Base-by-base conservation (phyloP, 1,140 invertebrate genomes). In the Cardiocondyla obscurior region DNA sequence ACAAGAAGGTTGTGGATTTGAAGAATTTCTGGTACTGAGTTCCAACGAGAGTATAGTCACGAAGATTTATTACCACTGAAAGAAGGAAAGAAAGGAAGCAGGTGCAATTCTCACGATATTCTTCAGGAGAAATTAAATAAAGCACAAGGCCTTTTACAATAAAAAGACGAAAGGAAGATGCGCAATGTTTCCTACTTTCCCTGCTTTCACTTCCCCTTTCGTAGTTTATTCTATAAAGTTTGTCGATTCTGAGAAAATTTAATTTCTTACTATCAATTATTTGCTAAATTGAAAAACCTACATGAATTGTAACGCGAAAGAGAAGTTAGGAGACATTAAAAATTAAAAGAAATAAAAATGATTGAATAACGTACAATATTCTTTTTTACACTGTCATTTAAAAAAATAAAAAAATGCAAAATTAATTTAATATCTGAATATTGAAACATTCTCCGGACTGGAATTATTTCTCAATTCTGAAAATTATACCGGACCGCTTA, bases 401-500 rank as follows among this genome's bases (percentile, higher is more conserved):
- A 14, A 14, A 53, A 51, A 44, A 55, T 55, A 25, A 12, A 62
- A 74, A 30, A 8, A 19, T 60, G 36, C n/a, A 30, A 1, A 28
- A 46, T 44, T 10, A 0, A 33, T 6, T 62, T 49, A 25, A 49
- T 76, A 44, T 49, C 44, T 19, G 39, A 46, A 33, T 62, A 19
- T 0, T 12, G 1, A 64, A 36, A 28, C 39, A 55, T 46, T 16
- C 25, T 10, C 22, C 3, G 14, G 44, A 28, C 22, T 5, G 25
- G 36, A 14, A 49, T 70, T 55, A 36, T 57, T 42, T 74, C 70
- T 74, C 70, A 85, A 82, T 85, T 85, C 51, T 74, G n/a, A 82
- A 82, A 85, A 86, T 82, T 86, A 64, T 36, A 28, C 81, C 60
- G 62, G 30, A 44, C 36, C 55, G 39, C 70, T 86, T 85, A 85